Conservation (phyloP, 2,797 vertebrate genomes). For the Tragelaphus oryx region DNA sequence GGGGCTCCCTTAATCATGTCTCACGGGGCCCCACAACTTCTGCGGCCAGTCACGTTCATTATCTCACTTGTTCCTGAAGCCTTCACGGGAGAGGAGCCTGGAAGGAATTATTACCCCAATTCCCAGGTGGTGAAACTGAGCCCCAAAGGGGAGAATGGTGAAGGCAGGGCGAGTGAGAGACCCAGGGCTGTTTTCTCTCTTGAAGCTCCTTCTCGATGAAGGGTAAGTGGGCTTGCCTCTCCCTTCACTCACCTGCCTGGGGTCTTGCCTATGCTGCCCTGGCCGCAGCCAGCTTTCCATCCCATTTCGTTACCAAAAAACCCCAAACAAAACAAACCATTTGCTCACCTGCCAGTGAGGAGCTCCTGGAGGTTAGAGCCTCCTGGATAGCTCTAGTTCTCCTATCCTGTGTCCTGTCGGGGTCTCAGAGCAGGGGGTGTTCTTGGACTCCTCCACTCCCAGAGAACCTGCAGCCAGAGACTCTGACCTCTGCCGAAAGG, state of each 20-base stretch:
- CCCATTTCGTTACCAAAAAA: not conserved
- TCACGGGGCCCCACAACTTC: fast-evolving
- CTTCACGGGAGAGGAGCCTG: not conserved
- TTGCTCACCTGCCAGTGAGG: conserved; percentile 75
- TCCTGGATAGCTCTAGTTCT: not conserved
- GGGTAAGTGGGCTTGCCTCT: fast-evolving
- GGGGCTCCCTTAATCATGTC: not conserved
- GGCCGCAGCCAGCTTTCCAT: not conserved
- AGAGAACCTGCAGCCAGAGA: not conserved
- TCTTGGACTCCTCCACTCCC: not conserved
- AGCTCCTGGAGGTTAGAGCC: not conserved
- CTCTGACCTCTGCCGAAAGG: not conserved
- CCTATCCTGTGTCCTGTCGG: not conserved
- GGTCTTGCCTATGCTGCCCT: not conserved
- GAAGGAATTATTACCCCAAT: not conserved
- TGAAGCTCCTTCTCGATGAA: not conserved
- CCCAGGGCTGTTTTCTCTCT: not conserved
- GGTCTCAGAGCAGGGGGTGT: not conserved
- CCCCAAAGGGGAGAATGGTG: fast-evolving
- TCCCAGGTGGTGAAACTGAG: not conserved
- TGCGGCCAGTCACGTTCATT: not conserved
- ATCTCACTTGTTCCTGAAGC: not conserved
- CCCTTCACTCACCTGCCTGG: not conserved
- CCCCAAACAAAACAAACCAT: not conserved
- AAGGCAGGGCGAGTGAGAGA: not conserved